phyloP scores from a whole-genome alignment of 2,888 invertebrate species.

The Ectobius pallidus region DNA sequence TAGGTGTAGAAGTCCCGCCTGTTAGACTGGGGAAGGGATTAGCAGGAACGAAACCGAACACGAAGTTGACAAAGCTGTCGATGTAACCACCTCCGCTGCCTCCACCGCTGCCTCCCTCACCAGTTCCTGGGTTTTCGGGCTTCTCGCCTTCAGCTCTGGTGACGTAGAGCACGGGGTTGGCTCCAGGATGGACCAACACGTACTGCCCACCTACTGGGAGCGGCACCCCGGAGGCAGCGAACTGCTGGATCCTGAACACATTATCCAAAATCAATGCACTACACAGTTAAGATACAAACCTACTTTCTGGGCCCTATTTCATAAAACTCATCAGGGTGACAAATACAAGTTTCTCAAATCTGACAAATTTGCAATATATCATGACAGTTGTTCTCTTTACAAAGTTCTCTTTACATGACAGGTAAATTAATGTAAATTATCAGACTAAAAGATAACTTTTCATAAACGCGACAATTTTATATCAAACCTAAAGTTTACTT shows the following conservation, averaged over 20 bases:
- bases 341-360: no score
- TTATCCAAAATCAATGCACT: no score
- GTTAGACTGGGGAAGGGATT: constrained; percentile 1
- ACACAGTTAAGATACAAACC: no score
- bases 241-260: constrained; percentile 26
- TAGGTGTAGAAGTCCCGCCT: neutral
- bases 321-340: no score
- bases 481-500: no score
- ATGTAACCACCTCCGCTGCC: neutral
- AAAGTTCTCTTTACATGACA: no score
- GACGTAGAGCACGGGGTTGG: constrained; percentile 17
- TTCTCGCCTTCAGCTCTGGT: neutral
- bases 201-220: constrained; percentile 22
- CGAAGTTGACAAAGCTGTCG: constrained; percentile 22
- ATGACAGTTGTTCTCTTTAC: no score
- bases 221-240: constrained; percentile 26
- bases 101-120: neutral
- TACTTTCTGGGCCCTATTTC: no score
- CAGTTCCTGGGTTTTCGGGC: neutral
- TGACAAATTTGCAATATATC: no score
- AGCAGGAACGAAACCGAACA: neutral
- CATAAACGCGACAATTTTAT: no score
- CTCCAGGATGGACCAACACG: constrained; percentile 28
- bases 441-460: no score
- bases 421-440: no score